A percentile compares a stretch with the other conserved stretches of the same genome.
Evolutionary conservation across 2,888 invertebrate genomes (phyloP).

Genomic region (Tetanocera ferruginea): DNA sequence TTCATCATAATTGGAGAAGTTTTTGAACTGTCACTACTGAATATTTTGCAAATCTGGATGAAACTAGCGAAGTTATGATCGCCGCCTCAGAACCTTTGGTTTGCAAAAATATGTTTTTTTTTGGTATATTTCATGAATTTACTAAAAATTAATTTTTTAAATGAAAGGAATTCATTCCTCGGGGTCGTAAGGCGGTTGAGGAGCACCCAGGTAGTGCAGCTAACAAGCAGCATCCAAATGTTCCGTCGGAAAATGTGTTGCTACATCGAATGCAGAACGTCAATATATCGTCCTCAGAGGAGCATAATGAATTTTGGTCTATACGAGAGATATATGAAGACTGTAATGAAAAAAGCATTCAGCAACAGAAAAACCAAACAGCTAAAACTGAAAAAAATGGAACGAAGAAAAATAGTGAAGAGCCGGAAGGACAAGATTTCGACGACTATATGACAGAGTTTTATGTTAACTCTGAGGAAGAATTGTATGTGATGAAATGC

Average conservation of each 20-base stretch:
- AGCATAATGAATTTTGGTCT: slow-evolving; percentile 72
- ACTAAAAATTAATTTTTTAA: not conserved
- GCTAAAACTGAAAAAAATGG: not conserved
- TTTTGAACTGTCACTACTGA: slow-evolving; percentile 21
- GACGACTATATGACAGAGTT: slow-evolving; percentile 64
- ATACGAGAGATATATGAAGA: slow-evolving; percentile 75
- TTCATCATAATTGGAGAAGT: not conserved
- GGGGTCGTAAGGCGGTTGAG: slow-evolving; percentile 84
- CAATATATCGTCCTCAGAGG: slow-evolving; percentile 77
- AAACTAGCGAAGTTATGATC: slow-evolving; percentile 85
- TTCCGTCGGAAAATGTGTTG: slow-evolving; percentile 76
- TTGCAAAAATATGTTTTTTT: not conserved
- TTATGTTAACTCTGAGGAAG: slow-evolving; percentile 79
- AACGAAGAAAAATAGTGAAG: slow-evolving; percentile 16
- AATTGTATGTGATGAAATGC: slow-evolving; percentile 87
- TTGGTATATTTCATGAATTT: not conserved
- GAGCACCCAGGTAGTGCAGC: slow-evolving; percentile 81
- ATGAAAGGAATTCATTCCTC: slow-evolving; percentile 88
- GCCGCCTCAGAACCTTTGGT: slow-evolving; percentile 91
- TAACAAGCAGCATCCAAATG: slow-evolving; percentile 69
- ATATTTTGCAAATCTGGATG: slow-evolving; percentile 86
- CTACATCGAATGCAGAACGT: slow-evolving; percentile 83
- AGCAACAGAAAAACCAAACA: not conserved
- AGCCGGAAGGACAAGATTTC: slow-evolving; percentile 19
- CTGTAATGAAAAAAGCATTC: slow-evolving; percentile 55